Conservation (phyloP, 2,888 invertebrate species). For the Morpho helenor region DNA sequence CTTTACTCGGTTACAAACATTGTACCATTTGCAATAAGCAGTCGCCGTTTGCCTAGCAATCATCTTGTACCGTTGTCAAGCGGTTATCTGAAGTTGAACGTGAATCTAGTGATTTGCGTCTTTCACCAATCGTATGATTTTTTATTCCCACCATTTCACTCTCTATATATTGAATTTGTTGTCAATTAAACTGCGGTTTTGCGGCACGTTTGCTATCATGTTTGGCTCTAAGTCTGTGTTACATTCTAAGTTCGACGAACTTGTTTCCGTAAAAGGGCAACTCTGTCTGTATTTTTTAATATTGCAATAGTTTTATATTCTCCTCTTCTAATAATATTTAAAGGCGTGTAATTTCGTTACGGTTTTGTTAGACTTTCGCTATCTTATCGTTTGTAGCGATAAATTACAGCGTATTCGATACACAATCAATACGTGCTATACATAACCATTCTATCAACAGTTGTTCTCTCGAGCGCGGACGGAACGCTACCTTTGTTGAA, state of each 20-base stretch:
- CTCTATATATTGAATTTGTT: constrained; percentile 35
- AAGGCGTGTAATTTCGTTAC: constrained; percentile 20
- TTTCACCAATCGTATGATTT: constrained; percentile 37
- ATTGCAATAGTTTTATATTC: constrained; percentile 4
- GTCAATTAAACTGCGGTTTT: constrained; percentile 39
- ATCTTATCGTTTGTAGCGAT: constrained; percentile 67
- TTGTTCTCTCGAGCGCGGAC: constrained; percentile 60
- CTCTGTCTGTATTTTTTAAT: constrained; percentile 13
- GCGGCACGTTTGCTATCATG: constrained; percentile 23
- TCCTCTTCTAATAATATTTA: not conserved
- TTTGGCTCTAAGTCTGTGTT: constrained; percentile 19
- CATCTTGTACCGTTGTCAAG: constrained; percentile 42
- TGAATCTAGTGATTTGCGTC: constrained; percentile 40
- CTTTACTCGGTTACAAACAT: constrained; percentile 53
- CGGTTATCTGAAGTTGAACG: constrained; percentile 28
- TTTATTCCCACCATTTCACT: constrained; percentile 36
- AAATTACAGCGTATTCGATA: constrained; percentile 67
- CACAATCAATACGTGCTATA: constrained; percentile 61
- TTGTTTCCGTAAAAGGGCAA: constrained; percentile 26
- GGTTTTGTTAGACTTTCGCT: constrained; percentile 28
- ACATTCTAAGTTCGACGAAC: constrained; percentile 32
- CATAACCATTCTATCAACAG: constrained; percentile 57
- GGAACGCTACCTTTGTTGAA: constrained; percentile 45
- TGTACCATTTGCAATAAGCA: constrained; percentile 30
- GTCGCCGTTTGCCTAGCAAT: constrained; percentile 47